A percentile compares a stretch with the other conserved stretches of the same genome.
Conservation (phyloP, 2,888 invertebrate genomes). For the Dione vanillae region DNA sequence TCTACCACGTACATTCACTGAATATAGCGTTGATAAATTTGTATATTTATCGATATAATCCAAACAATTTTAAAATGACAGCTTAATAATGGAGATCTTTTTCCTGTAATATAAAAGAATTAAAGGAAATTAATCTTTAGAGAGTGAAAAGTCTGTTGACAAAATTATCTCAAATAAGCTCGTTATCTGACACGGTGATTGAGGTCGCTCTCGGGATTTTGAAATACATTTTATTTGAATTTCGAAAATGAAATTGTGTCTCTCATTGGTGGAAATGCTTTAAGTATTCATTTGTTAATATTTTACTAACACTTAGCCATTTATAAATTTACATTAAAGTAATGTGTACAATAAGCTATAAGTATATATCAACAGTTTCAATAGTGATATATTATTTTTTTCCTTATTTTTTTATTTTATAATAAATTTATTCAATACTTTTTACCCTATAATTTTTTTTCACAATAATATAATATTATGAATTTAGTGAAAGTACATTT, state of each 20-base stretch:
- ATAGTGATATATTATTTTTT: too few species aligned
- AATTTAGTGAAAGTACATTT: too few species aligned
- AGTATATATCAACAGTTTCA: too few species aligned
- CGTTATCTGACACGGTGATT: slow-evolving; percentile 30
- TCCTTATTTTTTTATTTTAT: too few species aligned
- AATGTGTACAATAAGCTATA: too few species aligned
- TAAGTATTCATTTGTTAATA: slow-evolving; percentile 11
- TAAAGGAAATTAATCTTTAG: slow-evolving; percentile 27
- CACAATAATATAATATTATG: too few species aligned
- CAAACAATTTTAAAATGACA: slow-evolving; percentile 6
- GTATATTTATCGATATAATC: slow-evolving; percentile 1
- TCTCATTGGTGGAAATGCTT: not conserved
- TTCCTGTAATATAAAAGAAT: slow-evolving; percentile 3
- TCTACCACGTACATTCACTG: not conserved
- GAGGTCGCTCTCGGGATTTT: slow-evolving; percentile 26
- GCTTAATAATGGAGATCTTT: slow-evolving; percentile 10
- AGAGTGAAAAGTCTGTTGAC: slow-evolving; percentile 28
- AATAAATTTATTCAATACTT: too few species aligned
- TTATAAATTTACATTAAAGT: not conserved
- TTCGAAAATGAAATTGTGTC: slow-evolving; percentile 23
- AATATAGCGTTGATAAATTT: not conserved
- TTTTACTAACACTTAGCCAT: not conserved
- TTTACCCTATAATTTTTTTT: too few species aligned
- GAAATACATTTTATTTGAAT: slow-evolving; percentile 18
- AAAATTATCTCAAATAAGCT: slow-evolving; percentile 34